Base-by-base conservation (phyloP, 2,113 vertebrate genomes). In the Morone saxatilis region DNA sequence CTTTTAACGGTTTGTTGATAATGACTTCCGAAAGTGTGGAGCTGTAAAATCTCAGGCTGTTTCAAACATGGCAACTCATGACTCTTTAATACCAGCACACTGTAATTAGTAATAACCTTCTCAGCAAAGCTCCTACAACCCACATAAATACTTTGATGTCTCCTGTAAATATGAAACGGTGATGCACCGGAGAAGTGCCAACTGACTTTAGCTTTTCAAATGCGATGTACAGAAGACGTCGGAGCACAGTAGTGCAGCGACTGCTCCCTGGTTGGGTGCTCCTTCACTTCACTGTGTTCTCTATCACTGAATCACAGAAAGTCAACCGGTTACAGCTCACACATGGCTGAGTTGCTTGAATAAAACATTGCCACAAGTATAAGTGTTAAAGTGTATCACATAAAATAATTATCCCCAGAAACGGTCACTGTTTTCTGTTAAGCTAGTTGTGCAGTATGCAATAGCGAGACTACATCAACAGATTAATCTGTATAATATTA, bases 51-150 rank as follows among this genome's bases (percentile, higher is more conserved):
- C 41, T 86, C 51, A 31, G 67, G 68, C 61, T 54, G 50, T 75
- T 88, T 80, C 40, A 76, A 79, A 88, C 75, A 84, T 47, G 65
- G 38, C 51, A 80, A 68, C 66, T 87, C 84, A 71, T 83, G 61
- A 89, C 76, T 88, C 47, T 91, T 88, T 88, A 80, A 88, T 86
- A 17, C 43, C 54, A 16, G 57, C 72, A n/a, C 83, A 57, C 54
- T 71, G 62, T 74, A 45, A 75, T 72, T 74, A 84, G 66, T 78
- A 71, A 78, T 51, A 77, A 79, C 48, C 43, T 68, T 45, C 65
- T 59, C 20, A n/a, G 78, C 69, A 63, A 71, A 80, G 50, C 57
- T 76, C 31, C 67, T 45, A 54, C 5, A 63, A 61, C 70, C 70
- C 51, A 60, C 60, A 61, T 45, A 36, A 71, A 51, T 80, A 66